Percentiles rank a stretch among this genome's conserved stretches.
Evolutionary conservation across 1,140 invertebrate genomes (phyloP).

Genomic region (Diorhabda carinulata): DNA sequence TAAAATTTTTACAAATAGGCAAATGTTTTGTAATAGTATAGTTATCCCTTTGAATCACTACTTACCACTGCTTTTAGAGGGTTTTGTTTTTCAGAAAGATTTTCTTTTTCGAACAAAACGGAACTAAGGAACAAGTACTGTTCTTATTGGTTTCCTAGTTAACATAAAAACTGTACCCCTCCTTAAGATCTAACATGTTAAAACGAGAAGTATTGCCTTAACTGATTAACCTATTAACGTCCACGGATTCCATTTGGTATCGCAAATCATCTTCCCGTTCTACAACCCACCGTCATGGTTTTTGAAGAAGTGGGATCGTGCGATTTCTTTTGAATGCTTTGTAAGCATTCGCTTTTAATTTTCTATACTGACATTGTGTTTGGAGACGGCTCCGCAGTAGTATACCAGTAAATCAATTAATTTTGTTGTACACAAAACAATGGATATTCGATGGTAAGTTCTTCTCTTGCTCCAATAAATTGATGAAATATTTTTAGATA

Average conservation of each 20-base stretch:
- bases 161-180: too few relatives aligned
- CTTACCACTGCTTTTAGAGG: too few relatives aligned
- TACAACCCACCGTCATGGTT: background rate
- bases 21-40: too few relatives aligned
- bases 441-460: conserved; percentile 2
- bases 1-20: too few relatives aligned
- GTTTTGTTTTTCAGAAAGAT: too few relatives aligned
- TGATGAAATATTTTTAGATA: conserved; percentile 10
- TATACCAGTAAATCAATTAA: background rate
- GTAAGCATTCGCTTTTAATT: background rate
- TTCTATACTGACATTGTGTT: conserved; percentile 5
- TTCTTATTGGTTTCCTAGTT: too few relatives aligned
- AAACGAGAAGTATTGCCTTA: too few relatives aligned
- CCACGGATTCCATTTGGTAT: background rate
- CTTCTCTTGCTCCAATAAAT: conserved; percentile 1
- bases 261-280: background rate
- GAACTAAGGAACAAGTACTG: too few relatives aligned
- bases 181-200: too few relatives aligned
- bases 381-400: conserved; percentile 2
- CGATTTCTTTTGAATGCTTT: background rate
- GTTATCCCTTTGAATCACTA: too few relatives aligned
- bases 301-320: conserved; percentile 1
- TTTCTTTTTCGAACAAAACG: too few relatives aligned
- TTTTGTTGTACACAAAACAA: conserved; percentile 5
- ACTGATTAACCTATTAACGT: too few relatives aligned